Base-by-base conservation (phyloP, 2,888 invertebrate genomes). In the Pachliopta kotzebuea region DNA sequence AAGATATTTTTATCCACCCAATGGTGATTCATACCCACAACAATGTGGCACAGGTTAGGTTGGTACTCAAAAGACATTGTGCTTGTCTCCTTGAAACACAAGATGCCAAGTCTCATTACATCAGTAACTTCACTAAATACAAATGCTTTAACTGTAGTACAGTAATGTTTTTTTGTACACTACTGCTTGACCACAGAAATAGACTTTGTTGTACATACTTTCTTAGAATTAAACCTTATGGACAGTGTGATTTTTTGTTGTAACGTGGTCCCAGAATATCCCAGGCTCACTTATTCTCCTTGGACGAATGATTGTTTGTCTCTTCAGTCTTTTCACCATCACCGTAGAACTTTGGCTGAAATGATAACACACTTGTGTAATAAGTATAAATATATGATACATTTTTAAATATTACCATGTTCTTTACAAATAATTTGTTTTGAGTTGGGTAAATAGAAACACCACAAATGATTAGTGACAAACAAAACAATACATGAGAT, bases 321-420 rank as follows among this genome's bases (percentile, higher is more conserved):
- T 93, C 93, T 81, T 93, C 93, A 89, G 92, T 90, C 92, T 93
- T 93, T 81, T 93, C 93, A 80, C 91, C 92, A 84, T 94, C 94
- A 79, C 93, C 92, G 79, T 94, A 94, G 86, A 94, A 94, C 86
- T 93, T 94, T 79, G 94, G 94, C 94, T 94, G 90, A 58, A 82
- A 65, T 24, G 14, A 8, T 26, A 0, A 17, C 2, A 31, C 14
- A 23, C 18, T 21, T 92, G 76, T 73, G 26, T 26, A 26, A 58
- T 70, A 69, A 70, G 71, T 60, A 66, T 26, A 63, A 23, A 56
- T 56, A 17, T n/a, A 63, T 52, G 11, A 45, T 56, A 23, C 21
- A 60, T n/a, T 31, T 31, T 24, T 73, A 71, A 66, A 49, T 61
- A 71, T 23, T 42, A 54, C 20, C 17, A n/a, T 2, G 45, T 53